These are phyloP conservation scores for Drosophila persimilis DNA, from an alignment of 1,140 invertebrate genomes.

Conservation along the genomic window DNA sequence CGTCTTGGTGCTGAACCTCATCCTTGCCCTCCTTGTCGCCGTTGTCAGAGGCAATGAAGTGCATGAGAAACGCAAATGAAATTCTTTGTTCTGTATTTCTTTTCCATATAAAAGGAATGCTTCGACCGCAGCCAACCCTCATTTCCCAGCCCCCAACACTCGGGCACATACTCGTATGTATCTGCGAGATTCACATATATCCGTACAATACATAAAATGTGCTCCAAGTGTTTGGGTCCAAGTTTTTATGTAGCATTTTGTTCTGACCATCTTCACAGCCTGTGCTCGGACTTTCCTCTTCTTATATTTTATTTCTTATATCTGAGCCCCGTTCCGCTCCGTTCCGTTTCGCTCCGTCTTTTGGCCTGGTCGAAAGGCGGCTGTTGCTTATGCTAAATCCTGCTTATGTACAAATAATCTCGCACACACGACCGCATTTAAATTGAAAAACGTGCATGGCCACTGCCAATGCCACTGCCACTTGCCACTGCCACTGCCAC, in stretches of 20 bases:
- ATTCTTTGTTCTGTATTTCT: constrained; percentile 70
- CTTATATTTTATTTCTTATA: constrained; percentile 27
- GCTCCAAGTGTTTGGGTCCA: constrained; percentile 46
- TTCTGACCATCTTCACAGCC: constrained; percentile 42
- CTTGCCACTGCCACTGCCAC: constrained; percentile 31
- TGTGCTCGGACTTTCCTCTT: constrained; percentile 21
- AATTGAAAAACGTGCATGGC: constrained; percentile 78
- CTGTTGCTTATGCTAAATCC: constrained; percentile 78
- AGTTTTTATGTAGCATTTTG: constrained; percentile 65
- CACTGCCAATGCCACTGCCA: constrained; percentile 38
- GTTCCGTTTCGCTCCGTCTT: no score
- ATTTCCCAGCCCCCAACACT: constrained; percentile 13
- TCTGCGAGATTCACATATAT: constrained; percentile 7
- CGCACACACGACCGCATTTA: constrained; percentile 80
- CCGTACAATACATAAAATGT: constrained; percentile 31
- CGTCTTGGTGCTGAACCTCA: constrained; percentile 4
- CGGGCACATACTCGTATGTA: constrained; percentile 10
- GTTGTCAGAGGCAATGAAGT: constrained; percentile 70
- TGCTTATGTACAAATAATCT: constrained; percentile 81
- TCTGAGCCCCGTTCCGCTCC: background rate
- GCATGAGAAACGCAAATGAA: constrained; percentile 74
- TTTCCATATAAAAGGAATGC: constrained; percentile 66
- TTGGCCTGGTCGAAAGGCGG: background rate
- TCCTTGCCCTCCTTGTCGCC: constrained; percentile 30
- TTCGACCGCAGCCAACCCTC: constrained; percentile 43